Evolutionary conservation across 2,888 invertebrate genomes (phyloP).

Genomic region (Thera britannica): DNA sequence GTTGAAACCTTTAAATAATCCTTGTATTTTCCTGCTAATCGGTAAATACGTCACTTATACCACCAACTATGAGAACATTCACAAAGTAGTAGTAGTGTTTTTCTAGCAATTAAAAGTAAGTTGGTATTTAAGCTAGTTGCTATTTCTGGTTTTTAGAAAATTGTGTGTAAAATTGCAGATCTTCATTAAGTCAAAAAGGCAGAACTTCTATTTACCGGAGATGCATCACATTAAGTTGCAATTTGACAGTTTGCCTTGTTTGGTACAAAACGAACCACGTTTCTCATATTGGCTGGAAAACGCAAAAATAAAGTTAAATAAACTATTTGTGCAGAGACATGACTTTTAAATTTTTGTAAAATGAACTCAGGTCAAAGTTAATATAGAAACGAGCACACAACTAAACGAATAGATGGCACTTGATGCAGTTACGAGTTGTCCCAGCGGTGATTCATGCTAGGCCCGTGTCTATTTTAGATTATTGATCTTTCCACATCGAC

Average conservation of each 20-base stretch:
- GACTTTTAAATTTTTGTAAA: too few species aligned
- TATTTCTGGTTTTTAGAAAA: background rate
- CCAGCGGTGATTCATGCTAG: slow-evolving; percentile 22
- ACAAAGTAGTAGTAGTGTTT: background rate
- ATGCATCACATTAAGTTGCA: too few species aligned
- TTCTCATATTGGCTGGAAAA: too few species aligned
- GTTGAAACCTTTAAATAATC: slow-evolving; percentile 7
- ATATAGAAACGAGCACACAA: background rate
- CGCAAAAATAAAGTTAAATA: too few species aligned
- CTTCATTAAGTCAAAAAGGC: too few species aligned
- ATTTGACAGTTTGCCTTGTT: too few species aligned
- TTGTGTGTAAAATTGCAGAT: background rate
- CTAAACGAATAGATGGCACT: background rate
- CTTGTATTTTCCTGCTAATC: slow-evolving; percentile 40
- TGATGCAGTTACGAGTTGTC: slow-evolving; percentile 5
- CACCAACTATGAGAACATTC: background rate
- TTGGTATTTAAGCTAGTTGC: background rate
- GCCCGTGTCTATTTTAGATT: slow-evolving; percentile 30
- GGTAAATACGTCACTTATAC: slow-evolving; percentile 17
- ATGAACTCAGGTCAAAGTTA: too few species aligned
- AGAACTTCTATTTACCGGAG: too few species aligned
- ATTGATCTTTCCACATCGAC: slow-evolving; percentile 32
- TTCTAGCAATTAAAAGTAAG: background rate
- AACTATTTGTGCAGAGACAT: too few species aligned
- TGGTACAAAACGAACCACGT: too few species aligned